phyloP scores from a whole-genome alignment of 30 jellyfish, hydroid and myxozoan species.

The Aurelia sp. region DNA sequence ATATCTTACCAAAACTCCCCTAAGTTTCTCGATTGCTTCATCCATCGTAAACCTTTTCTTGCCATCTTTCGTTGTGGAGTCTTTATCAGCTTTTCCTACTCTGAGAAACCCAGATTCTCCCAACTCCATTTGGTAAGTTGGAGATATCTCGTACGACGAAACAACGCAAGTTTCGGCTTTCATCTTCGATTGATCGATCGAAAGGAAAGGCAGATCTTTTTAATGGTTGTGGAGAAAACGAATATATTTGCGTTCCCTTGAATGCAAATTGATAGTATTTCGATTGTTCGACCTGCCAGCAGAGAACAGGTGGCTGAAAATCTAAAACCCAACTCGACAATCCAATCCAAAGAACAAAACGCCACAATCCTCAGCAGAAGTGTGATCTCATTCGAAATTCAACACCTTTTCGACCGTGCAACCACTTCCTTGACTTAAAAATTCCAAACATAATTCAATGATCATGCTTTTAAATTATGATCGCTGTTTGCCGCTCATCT shows the following conservation, averaged over 20 bases:
- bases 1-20: slow-evolving; percentile 35
- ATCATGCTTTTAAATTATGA: not conserved
- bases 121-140: slow-evolving; percentile 4
- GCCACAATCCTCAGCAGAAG: not conserved
- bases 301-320: not conserved
- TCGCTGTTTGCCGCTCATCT: slow-evolving; percentile 2
- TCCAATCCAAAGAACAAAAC: no score
- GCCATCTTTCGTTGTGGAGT: not conserved
- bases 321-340: no score
- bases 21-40: slow-evolving; percentile 38
- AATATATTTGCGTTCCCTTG: not conserved
- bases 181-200: not conserved
- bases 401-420: not conserved
- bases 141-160: slow-evolving; percentile 43
- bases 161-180: slow-evolving; percentile 31
- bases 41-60: slow-evolving; percentile 40
- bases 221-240: no score
- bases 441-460: not conserved
- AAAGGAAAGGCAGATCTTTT: no score
- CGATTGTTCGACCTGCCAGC: slow-evolving; percentile 9
- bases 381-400: slow-evolving; percentile 11
- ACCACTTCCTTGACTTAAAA: slow-evolving; percentile 3
- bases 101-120: not conserved
- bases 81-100: not conserved
- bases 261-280: not conserved